Evolutionary conservation across 1,140 invertebrate genomes (phyloP).

Genomic region (Pseudomyrmex cubaensis): DNA sequence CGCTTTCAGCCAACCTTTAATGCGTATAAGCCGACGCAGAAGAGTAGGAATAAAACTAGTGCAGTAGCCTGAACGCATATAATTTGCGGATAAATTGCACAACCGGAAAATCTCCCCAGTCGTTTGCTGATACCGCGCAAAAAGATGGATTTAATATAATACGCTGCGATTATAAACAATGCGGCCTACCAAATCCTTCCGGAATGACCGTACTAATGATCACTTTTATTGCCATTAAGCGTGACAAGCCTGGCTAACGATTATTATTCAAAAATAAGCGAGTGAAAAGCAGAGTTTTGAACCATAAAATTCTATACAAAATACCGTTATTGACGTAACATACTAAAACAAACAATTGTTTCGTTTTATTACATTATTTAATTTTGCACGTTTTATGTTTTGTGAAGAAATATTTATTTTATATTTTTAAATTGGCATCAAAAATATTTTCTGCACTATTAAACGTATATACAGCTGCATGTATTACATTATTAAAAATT

Average conservation of each 20-base stretch:
- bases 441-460: no score
- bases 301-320: background rate
- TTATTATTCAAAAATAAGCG: slow-evolving; percentile 65
- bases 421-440: no score
- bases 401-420: no score
- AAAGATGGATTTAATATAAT: slow-evolving; percentile 64
- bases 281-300: slow-evolving; percentile 18
- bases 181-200: slow-evolving; percentile 34
- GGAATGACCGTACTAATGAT: background rate
- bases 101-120: slow-evolving; percentile 63
- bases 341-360: no score
- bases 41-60: slow-evolving; percentile 1
- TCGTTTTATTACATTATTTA: no score
- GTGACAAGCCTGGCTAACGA: slow-evolving; percentile 28
- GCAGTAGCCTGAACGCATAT: slow-evolving; percentile 29
- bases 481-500: background rate
- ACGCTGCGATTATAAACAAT: slow-evolving; percentile 70
- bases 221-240: slow-evolving; percentile 49
- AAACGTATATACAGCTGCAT: no score
- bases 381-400: no score
- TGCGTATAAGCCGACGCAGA: slow-evolving; percentile 3
- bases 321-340: background rate
- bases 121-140: slow-evolving; percentile 61
- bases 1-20: slow-evolving; percentile 23
- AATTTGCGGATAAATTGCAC: slow-evolving; percentile 67